Evolutionary conservation across 2,888 invertebrate species (phyloP).

Genomic region (Drosophila ustulata): DNA sequence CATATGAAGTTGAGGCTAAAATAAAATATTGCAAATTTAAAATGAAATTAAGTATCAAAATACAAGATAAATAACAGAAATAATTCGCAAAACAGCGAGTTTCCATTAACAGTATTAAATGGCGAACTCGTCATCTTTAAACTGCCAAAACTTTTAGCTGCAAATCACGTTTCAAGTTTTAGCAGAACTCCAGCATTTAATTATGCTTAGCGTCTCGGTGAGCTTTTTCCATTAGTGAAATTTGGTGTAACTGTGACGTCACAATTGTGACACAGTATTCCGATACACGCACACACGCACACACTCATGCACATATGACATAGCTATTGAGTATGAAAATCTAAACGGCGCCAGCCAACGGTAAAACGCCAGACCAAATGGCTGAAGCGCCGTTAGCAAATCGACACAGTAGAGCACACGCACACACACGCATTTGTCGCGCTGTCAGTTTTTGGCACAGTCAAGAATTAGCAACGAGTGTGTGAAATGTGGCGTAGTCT

Average conservation of each 20-base stretch:
- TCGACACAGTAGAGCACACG: conserved; percentile 7
- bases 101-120: too few relatives aligned
- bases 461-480: conserved; percentile 38
- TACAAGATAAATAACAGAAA: too few relatives aligned
- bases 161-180: background rate
- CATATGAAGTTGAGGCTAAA: too few relatives aligned
- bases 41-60: too few relatives aligned
- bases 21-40: too few relatives aligned
- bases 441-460: conserved; percentile 46
- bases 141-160: background rate
- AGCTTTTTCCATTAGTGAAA: conserved; percentile 10
- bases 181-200: background rate
- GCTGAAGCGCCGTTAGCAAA: conserved; percentile 48
- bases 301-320: background rate
- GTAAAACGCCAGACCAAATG: conserved; percentile 50
- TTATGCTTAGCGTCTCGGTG: background rate
- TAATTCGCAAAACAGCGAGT: too few relatives aligned
- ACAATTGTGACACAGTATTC: conserved; percentile 34
- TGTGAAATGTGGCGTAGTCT: conserved; percentile 43
- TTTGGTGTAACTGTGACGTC: conserved; percentile 27
- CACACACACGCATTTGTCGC: conserved; percentile 11
- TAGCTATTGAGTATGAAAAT: conserved; percentile 26
- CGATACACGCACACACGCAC: conserved; percentile 1
- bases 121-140: background rate
- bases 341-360: conserved; percentile 49